Evolutionary conservation across 2,888 invertebrate species (phyloP).

Genomic region (Myopa tessellatipennis): DNA sequence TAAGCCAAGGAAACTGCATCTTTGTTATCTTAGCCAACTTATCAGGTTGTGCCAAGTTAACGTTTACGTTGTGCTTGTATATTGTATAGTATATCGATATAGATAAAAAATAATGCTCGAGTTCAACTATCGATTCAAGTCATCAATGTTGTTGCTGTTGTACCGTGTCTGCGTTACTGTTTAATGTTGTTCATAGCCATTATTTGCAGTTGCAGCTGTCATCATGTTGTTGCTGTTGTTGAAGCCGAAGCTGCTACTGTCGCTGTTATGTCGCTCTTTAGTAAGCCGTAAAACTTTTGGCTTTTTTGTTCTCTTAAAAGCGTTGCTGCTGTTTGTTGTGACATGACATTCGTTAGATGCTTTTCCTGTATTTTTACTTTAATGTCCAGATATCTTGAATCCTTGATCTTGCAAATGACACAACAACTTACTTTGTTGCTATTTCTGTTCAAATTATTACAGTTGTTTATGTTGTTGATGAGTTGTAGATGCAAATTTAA

Average conservation of each 20-base stretch:
- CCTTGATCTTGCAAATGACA: no score
- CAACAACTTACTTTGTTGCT: no score
- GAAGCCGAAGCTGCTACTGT: not conserved
- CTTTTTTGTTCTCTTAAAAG: not conserved
- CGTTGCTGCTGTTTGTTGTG: not conserved
- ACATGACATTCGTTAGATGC: not conserved
- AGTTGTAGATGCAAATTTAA: no score
- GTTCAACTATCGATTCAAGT: not conserved
- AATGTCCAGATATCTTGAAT: not conserved
- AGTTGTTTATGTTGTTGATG: no score
- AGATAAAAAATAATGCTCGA: no score
- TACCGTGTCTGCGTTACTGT: no score
- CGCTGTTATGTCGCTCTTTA: not conserved
- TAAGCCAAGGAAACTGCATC: not conserved
- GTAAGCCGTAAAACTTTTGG: not conserved
- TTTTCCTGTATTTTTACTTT: constrained; percentile 4
- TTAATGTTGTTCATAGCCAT: not conserved
- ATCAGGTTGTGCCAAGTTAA: not conserved
- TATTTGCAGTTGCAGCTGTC: not conserved
- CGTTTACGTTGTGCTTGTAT: no score
- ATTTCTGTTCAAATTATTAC: no score
- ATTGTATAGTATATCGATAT: no score
- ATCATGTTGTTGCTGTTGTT: not conserved
- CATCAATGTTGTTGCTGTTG: constrained; percentile 22
- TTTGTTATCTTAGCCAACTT: not conserved